Base-by-base conservation (phyloP, 2,888 invertebrate genomes). In the Dicyrtoma fusca region DNA sequence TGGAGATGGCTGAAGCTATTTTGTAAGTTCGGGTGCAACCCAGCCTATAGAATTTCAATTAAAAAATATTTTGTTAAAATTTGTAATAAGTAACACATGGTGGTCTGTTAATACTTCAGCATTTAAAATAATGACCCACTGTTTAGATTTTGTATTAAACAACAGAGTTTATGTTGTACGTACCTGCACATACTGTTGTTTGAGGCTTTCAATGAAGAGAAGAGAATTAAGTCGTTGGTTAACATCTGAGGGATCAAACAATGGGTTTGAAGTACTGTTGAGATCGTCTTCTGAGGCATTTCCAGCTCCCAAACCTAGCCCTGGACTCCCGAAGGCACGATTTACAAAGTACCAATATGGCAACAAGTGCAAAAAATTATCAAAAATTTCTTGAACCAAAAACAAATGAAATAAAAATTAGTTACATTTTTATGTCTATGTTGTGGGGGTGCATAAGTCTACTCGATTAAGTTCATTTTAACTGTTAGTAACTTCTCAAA, bases 311-410 rank as follows among this genome's bases (percentile, higher is more conserved):
- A 44, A 34, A 23, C 62, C 62, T 44, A 57, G n/a, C 42, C 63
- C 72, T 21, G 72, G 72, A 61, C 71, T 53, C 17, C 76, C 76
- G 59, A 77, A 77, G 63, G 76, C 77, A 65, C 79, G 76, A 69
- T 77, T 77, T 23, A 79, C 71, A 47, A 77, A 77, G 73, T 76
- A 79, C 77, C 79, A 79, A 51, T 77, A 79, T 49, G 77, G 79
- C 73, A 77, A 45, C 21, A 77, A 73, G 66, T 76, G 79, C 44
- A 77, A 76, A 51, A 79, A 71, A 49, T 77, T 77, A 26, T 74
- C 74, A 44, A 71, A 71, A 68, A 49, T 55, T 57, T 70, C 74
- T 74, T 63, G 14, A 57, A 69, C 44, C 8, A 19, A 21, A 26
- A 55, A 44, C 14, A 14, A 68, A 47, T 1, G 61, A 45, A 70